Percentiles rank a stretch among this genome's conserved stretches.
Evolutionary conservation across 1,140 invertebrate genomes (phyloP).

Genomic region (Popillia japonica): DNA sequence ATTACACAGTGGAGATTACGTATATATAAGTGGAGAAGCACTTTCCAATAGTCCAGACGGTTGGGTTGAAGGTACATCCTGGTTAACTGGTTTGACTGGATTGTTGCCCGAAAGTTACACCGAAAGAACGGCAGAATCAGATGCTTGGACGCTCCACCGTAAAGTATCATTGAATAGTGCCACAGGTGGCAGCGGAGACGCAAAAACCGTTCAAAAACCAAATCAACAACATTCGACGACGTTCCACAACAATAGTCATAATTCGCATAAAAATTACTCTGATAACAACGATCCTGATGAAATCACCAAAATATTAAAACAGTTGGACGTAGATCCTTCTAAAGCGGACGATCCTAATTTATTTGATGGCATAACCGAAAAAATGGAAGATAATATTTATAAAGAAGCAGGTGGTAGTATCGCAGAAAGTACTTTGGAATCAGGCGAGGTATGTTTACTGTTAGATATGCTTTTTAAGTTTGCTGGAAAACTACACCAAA

Average conservation of each 20-base stretch:
- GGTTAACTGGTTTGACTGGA: conserved; percentile 83
- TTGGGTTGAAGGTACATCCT: conserved; percentile 88
- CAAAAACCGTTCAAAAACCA: conserved; percentile 1
- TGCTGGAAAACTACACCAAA: too few relatives aligned
- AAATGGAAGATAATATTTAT: conserved; percentile 15
- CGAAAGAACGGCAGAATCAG: conserved; percentile 83
- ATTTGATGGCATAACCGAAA: neutral
- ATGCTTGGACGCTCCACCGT: conserved; percentile 88
- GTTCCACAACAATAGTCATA: conserved; percentile 12
- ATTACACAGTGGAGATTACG: conserved; percentile 83
- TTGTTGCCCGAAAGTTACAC: conserved; percentile 84
- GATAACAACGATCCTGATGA: conserved; percentile 15
- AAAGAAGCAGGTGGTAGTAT: neutral
- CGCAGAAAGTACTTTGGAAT: neutral
- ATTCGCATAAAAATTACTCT: conserved; percentile 17
- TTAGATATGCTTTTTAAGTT: neutral
- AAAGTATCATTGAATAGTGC: conserved; percentile 65
- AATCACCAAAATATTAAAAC: conserved; percentile 25
- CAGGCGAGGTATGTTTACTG: neutral
- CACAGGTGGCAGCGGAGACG: neutral
- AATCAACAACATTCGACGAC: neutral
- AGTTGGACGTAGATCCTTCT: conserved; percentile 6
- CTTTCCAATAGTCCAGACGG: conserved; percentile 78
- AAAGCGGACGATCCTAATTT: conserved; percentile 11
- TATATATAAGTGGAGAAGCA: conserved; percentile 80